Evolutionary conservation across 2,888 invertebrate species (phyloP), one percentile per base, ranked within the genome.

Genomic region (Drosophila prostipennis): DNA sequence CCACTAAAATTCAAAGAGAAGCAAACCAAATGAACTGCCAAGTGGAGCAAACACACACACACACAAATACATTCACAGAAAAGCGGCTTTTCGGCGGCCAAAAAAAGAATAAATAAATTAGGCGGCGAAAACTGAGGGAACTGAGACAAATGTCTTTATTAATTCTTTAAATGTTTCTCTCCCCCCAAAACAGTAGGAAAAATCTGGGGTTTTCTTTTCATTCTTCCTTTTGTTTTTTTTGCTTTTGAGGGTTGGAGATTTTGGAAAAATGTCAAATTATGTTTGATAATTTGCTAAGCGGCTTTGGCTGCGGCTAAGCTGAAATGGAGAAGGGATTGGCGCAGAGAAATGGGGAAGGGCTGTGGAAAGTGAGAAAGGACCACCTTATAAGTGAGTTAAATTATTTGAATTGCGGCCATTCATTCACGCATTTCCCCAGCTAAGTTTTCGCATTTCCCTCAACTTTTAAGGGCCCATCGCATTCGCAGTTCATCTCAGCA

Each of bases 281-380:
- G 39, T 23, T 40, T 46, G 23, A 61, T 61, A 57, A 61, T 61
- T 61, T 46, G 39, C 32, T 46, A 60, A 60, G 29, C 60, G 45
- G 56, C 37, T 46, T 56, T 45, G n/a, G 19, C 29, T 5, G 10
- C 6, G 14, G 16, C 6, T 16, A 10, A 39, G 23, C 45, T 46
- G 60, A 32, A 11, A 61, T 32, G 6, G 16, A 57, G 34, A 57
- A 34, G 57, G n/a, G 32, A 46, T 57, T 34, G 23, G 6, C 11
- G 7, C 10, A 14, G 10, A 2, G 19, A 11, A 26, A 34, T 29
- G 19, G n/a, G 6, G 45, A 39, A 19, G 14, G 6, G 16, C 11
- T 29, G 16, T 11, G 11, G 26, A 29, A 39, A 49, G 36, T 29
- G 5, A 6, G 13, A 49, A 48, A 55, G 10, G 32, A 11, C 4